Evolutionary conservation across 2,113 vertebrate genomes (phyloP), one percentile per base, ranked within the genome.

Genomic region (Apodemus sylvaticus): DNA sequence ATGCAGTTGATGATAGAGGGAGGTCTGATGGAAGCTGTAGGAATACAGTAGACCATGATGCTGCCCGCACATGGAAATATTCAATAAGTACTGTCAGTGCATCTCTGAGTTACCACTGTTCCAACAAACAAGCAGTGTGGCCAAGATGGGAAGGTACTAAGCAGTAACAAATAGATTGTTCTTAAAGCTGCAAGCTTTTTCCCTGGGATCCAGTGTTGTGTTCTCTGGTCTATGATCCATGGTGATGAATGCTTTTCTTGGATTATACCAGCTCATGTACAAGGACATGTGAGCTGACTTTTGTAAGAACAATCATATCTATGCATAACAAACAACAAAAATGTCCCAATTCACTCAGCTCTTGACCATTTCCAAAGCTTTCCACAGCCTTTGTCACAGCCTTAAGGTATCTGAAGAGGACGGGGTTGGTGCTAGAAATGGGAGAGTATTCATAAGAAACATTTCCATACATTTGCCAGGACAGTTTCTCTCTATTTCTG

Each of bases 281-380:
- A 94, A 86, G 83, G 74, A 51, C 8, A n/a, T 70, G 7, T 22
- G 34, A 85, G 9, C 71, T 24, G 14, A 39, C 22, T 79, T 81
- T 53, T 71, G 36, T 66, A 78, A 87, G 36, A 87, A 14, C 48
- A 76, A 29, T 87, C 39, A 58, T 60, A 42, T 93, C 24, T 89
- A 88, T 85, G 71, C 73, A 42, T 79, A 90, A 82, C 53, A 70
- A 96, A 92, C 55, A 77, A 83, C 68, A 91, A 93, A 93, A 77
- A 51, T 36, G 60, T 17, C 42, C 22, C n/a, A 36, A 93, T 73
- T 51, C 51, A 34, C 74, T 76, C 62, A 48, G 74, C 34, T 70
- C 62, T 74, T 79, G 19, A 79, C 11, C 31, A 34, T 85, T 93
- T 29, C 53, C 26, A 94, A 89, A 93, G 7, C 45, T 95, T 92